These are phyloP conservation scores for Caenorhabditis doughertyi DNA, from an alignment of 2,888 invertebrate species.

Conservation along the genomic window DNA sequence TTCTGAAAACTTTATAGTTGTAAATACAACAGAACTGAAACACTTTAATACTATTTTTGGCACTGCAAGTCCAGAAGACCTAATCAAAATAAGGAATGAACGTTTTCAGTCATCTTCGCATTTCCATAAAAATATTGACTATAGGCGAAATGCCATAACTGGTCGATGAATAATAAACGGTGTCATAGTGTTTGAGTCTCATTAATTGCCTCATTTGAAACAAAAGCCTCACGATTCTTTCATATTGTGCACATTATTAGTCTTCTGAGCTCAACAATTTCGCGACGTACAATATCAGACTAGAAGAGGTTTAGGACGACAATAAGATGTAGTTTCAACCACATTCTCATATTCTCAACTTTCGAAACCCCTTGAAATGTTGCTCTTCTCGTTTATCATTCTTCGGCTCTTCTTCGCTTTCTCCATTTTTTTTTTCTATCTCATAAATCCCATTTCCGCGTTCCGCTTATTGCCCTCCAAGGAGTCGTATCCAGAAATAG, in stretches of 20 bases:
- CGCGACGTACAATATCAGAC: slow-evolving; percentile 13
- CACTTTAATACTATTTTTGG: too few species aligned
- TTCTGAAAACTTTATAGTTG: too few species aligned
- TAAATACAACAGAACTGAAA: too few species aligned
- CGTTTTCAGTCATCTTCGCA: slow-evolving; percentile 27
- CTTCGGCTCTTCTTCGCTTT: neutral
- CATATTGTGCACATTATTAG: neutral
- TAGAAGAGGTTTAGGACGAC: slow-evolving; percentile 7
- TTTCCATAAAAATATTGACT: slow-evolving; percentile 29
- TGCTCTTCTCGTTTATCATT: slow-evolving; percentile 33
- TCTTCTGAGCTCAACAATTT: neutral
- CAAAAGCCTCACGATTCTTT: neutral
- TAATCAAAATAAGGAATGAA: neutral
- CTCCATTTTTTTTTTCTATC: slow-evolving; percentile 1
- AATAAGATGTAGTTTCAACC: slow-evolving; percentile 43
- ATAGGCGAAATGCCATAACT: slow-evolving; percentile 15
- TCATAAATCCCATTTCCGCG: slow-evolving; percentile 47
- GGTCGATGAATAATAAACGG: slow-evolving; percentile 53
- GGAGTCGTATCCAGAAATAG: slow-evolving; percentile 46
- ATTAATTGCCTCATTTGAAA: slow-evolving; percentile 45
- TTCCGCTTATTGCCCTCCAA: slow-evolving; percentile 53
- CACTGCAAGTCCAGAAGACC: slow-evolving; percentile 28
- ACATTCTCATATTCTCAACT: slow-evolving; percentile 16
- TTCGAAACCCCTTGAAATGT: slow-evolving; percentile 10
- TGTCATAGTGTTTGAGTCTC: slow-evolving; percentile 17